These are phyloP conservation scores for Leucopsar rothschildi DNA, from an alignment of 2,113 vertebrate species.

Conservation along the genomic window DNA sequence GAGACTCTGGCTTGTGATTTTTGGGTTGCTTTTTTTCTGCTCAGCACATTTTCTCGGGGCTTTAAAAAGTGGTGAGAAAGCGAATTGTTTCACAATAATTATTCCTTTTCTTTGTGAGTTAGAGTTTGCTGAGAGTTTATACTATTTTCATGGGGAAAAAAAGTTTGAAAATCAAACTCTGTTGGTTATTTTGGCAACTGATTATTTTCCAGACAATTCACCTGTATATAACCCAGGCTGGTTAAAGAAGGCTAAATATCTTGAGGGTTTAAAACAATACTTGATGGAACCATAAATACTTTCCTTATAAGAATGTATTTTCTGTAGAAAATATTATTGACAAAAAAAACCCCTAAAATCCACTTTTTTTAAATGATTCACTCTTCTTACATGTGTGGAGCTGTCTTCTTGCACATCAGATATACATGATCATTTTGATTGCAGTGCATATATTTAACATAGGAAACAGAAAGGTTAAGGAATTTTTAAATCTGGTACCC, in stretches of 20 bases:
- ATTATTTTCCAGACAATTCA: background rate
- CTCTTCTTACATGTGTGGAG: background rate
- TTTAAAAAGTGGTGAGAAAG: background rate
- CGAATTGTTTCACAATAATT: background rate
- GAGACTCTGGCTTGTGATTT: slow-evolving; percentile 36
- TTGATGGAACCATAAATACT: background rate
- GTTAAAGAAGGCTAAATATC: background rate
- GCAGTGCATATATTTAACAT: background rate
- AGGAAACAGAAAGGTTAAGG: background rate
- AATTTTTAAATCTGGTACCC: background rate
- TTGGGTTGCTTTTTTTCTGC: background rate
- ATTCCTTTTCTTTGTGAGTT: background rate
- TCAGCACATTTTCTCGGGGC: slow-evolving; percentile 39
- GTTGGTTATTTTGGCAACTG: background rate
- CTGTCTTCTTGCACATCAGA: background rate
- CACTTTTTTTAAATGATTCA: background rate
- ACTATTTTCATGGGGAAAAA: background rate
- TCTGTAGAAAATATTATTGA: background rate
- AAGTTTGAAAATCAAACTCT: background rate
- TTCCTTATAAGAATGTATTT: background rate
- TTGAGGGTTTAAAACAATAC: background rate
- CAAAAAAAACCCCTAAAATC: background rate
- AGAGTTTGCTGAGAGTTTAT: background rate
- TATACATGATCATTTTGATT: background rate
- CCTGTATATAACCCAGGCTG: background rate